Conservation (phyloP, 2,888 invertebrate species). For the Syrista parreyssii region DNA sequence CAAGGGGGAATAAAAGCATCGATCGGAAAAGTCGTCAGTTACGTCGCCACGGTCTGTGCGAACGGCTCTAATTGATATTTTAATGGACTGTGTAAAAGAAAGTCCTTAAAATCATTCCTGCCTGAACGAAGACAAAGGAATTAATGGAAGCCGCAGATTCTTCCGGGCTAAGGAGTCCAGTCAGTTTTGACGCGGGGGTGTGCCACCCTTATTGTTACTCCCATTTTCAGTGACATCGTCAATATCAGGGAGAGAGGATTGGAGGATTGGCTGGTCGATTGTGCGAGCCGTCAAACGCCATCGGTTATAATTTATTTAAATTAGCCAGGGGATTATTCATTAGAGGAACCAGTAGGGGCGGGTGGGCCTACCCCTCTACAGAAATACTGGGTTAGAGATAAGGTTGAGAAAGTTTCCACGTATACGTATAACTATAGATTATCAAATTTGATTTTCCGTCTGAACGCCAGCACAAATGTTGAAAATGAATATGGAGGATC, state of each 20-base stretch:
- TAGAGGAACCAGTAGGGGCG: slow-evolving; percentile 55
- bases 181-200: not conserved
- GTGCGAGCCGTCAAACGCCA: slow-evolving; percentile 61
- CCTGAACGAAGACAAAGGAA: slow-evolving; percentile 59
- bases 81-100: slow-evolving; percentile 55
- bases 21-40: slow-evolving; percentile 21
- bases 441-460: not conserved
- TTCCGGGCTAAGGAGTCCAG: slow-evolving; percentile 15
- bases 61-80: slow-evolving; percentile 60
- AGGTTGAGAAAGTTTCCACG: not conserved
- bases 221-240: slow-evolving; percentile 40
- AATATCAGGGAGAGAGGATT: slow-evolving; percentile 44
- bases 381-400: not conserved
- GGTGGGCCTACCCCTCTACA: not conserved
- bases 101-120: slow-evolving; percentile 56
- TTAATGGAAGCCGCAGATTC: slow-evolving; percentile 63
- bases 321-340: slow-evolving; percentile 63
- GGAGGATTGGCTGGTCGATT: slow-evolving; percentile 37
- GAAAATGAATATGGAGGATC: not conserved
- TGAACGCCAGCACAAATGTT: not conserved
- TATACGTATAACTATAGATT: not conserved
- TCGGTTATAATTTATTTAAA: slow-evolving; percentile 66
- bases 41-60: slow-evolving; percentile 16
- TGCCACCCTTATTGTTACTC: slow-evolving; percentile 26
- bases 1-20: slow-evolving; percentile 28